Evolutionary conservation across 2,797 vertebrate species (phyloP), one percentile per base, ranked within the genome.

Genomic region (Dromococcyx pavoninus): DNA sequence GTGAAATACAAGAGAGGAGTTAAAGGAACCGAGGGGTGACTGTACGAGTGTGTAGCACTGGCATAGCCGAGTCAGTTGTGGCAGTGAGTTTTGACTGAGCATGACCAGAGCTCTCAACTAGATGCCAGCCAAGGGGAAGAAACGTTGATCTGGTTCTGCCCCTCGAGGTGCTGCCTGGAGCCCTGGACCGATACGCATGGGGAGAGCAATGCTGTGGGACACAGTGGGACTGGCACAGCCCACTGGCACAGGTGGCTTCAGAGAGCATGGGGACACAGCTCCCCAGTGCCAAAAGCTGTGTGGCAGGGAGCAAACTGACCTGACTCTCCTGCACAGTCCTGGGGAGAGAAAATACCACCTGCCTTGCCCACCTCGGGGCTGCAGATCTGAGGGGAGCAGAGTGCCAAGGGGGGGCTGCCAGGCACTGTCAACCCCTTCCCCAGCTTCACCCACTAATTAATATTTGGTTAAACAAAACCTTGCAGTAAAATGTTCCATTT

Each of bases 11-110:
- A 19, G 76, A 33, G 53, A 32, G 48, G 48, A 86, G 53, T n/a
- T 51, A 6, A 33, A 17, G 79, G 58, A 88, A 39, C 15, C 0
- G 0, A 61, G 46, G 0, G 0, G 58, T 75, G 76, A 25, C 73
- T 35, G 2, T 23, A 25, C 24, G 12, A n/a, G 58, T 18, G 2
- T 1, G 4, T 51, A 27, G 69, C 8, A 13, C 39, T 54, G 58
- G 21, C 1, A 0, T 7, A 39, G 72, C 2, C 0, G 35, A 67
- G 65, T 53, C 37, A 13, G 1, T 35, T 6, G 11, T 67, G 54
- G 61, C 83, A 18, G 19, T 57, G 60, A 10, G 7, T 67, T 89
- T 71, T 46, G 46, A 32, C n/a, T 66, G 82, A 85, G 72, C 27
- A 7, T 0, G 10, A 10, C 70, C 2, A 1, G 46, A 74, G 30